Percentiles rank a stretch among this genome's conserved stretches.
Conservation (phyloP, 1,140 invertebrate species). For the Micrasema minimum region DNA sequence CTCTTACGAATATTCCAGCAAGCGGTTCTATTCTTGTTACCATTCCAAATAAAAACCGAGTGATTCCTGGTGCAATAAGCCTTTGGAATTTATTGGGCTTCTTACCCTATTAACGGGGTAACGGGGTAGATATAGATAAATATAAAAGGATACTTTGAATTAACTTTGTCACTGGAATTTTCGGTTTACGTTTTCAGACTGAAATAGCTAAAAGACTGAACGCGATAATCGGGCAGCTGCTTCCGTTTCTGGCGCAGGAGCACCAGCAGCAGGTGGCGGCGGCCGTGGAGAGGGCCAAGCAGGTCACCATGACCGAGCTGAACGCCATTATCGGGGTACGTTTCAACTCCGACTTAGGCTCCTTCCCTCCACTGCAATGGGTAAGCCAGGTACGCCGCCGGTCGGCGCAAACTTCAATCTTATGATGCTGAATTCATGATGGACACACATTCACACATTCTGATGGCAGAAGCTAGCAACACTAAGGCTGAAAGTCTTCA, state of each 20-base stretch:
- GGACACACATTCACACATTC: no score
- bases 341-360: conserved; percentile 52
- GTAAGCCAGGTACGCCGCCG: conserved; percentile 12
- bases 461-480: no score
- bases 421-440: conserved; percentile 24
- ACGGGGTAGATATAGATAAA: no score
- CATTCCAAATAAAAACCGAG: no score
- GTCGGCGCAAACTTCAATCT: conserved; percentile 7
- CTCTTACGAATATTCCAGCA: no score
- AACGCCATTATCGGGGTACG: conserved; percentile 96
- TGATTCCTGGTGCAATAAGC: no score
- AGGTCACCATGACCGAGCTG: conserved; percentile 98
- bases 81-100: no score
- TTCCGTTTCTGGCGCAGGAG: conserved; percentile 97
- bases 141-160: no score
- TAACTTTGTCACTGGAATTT: no score
- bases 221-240: conserved; percentile 95
- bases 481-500: no score
- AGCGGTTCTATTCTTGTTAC: no score
- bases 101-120: no score
- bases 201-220: conserved; percentile 98
- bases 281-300: conserved; percentile 97
- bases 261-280: conserved; percentile 98
- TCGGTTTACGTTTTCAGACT: conserved; percentile 93
- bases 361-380: conserved; percentile 33